Percentiles rank a stretch among this genome's conserved stretches.
phyloP scores from a whole-genome alignment of 2,888 invertebrate genomes.

The Sarcophaga caerulescens region DNA sequence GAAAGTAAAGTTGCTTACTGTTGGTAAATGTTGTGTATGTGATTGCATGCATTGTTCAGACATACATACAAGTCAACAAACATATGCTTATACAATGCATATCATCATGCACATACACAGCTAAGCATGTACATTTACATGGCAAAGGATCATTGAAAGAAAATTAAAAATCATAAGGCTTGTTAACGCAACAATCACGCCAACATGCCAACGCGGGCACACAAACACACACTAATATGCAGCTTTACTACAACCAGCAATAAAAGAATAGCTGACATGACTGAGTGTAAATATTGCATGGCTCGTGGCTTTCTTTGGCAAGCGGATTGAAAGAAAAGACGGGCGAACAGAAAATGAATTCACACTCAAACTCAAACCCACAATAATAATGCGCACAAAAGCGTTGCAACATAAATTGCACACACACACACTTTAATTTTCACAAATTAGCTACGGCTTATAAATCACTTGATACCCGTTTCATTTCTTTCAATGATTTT shows the following conservation, averaged over 20 bases:
- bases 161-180: conserved; percentile 50
- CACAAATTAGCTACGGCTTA: conserved; percentile 79
- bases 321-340: too few species aligned
- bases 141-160: conserved; percentile 2
- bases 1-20: conserved; percentile 14
- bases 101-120: background rate
- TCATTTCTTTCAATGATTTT: background rate
- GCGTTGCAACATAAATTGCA: conserved; percentile 77
- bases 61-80: background rate
- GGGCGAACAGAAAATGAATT: too few species aligned
- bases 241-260: background rate
- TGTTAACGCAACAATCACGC: conserved; percentile 49
- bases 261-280: conserved; percentile 21
- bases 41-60: background rate
- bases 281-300: conserved; percentile 13
- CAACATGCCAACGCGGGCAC: background rate
- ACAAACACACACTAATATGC: background rate
- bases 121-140: background rate
- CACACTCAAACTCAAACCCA: background rate
- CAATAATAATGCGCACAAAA: conserved; percentile 51
- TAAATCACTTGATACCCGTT: conserved; percentile 74
- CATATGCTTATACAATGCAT: background rate
- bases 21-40: background rate
- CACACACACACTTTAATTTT: conserved; percentile 78
- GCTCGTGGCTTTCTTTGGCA: background rate